Conservation (phyloP, 30 jellyfish, hydroid and myxozoan species). For the Hydractinia symbiolongicarpus region DNA sequence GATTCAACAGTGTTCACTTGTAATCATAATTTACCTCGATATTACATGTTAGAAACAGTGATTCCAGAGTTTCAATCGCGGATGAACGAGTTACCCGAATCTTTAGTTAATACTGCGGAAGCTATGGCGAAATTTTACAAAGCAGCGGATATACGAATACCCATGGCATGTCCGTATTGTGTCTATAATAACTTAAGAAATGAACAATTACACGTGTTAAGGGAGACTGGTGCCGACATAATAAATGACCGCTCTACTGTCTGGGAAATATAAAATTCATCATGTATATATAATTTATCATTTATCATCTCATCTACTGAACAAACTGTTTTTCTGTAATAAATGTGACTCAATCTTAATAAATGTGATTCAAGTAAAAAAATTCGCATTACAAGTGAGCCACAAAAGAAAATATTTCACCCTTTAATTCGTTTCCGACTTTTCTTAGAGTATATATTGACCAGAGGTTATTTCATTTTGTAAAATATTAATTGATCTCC, state of each 20-base stretch:
- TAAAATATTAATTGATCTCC: no score
- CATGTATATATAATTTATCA: no score
- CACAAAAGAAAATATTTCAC: no score
- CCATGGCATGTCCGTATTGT: constrained; percentile 97
- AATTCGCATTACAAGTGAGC: no score
- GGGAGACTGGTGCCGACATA: constrained; percentile 64
- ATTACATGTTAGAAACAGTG: constrained; percentile 70
- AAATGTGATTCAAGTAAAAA: no score
- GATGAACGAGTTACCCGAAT: constrained; percentile 68
- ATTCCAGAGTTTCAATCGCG: constrained; percentile 85
- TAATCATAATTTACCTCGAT: constrained; percentile 69
- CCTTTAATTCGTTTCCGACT: no score
- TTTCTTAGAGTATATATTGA: no score
- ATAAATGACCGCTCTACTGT: constrained; percentile 57
- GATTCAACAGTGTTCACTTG: constrained; percentile 89
- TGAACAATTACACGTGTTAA: constrained; percentile 74
- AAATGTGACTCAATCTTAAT: no score
- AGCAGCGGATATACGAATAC: constrained; percentile 43
- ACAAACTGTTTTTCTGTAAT: no score
- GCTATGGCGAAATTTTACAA: constrained; percentile 48
- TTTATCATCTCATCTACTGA: no score
- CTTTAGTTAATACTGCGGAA: constrained; percentile 61
- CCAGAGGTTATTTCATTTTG: no score
- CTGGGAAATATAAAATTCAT: constrained; percentile 67
- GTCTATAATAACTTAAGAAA: constrained; percentile 78